Evolutionary conservation across 1,140 invertebrate species (phyloP), one percentile per base, ranked within the genome.

Genomic region (Drosophila varians): DNA sequence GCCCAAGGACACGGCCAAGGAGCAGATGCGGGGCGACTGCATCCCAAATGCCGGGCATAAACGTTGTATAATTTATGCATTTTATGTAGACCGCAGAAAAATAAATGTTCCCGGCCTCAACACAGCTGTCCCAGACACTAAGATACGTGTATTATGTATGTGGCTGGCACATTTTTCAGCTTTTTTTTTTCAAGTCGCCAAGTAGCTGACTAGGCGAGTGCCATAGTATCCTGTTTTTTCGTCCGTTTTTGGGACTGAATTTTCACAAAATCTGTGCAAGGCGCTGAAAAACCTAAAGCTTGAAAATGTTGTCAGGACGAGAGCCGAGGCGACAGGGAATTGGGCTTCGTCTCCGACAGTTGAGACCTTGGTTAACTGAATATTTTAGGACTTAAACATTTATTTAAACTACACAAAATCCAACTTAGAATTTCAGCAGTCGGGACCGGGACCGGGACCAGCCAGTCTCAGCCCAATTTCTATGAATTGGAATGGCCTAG

Each of bases 51-150:
- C n/a, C 16, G 19, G 49, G 60, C 62, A 87, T 87, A 87, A 86
- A 82, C 61, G 82, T 56, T 70, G 70, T 75, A 87, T 87, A 87
- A 86, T 80, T 86, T 87, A 87, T 80, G 82, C 80, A 87, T 80
- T 87, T 87, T 80, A 82, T 86, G 80, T 79, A 51, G 56, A 87
- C 66, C 82, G 73, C 82, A 86, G 74, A 78, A 77, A 74, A 79
- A 87, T 78, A 80, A 58, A 38, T 48, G 62, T 49, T 28, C 36
- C 36, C 36, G 36, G 36, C 36, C 36, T 38, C 36, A 38, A 38
- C 36, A 38, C 56, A 62, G 71, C 80, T 84, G 80, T 73, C 62
- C 72, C 68, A 80, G 82, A 86, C 80, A 84, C 80, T 75, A 62
- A 86, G 68, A 78, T 74, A 86, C 76, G 74, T 86, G 82, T 77